Base-by-base conservation (phyloP, 2,797 vertebrate species). In the Poeciliopsis paucimaculata region DNA sequence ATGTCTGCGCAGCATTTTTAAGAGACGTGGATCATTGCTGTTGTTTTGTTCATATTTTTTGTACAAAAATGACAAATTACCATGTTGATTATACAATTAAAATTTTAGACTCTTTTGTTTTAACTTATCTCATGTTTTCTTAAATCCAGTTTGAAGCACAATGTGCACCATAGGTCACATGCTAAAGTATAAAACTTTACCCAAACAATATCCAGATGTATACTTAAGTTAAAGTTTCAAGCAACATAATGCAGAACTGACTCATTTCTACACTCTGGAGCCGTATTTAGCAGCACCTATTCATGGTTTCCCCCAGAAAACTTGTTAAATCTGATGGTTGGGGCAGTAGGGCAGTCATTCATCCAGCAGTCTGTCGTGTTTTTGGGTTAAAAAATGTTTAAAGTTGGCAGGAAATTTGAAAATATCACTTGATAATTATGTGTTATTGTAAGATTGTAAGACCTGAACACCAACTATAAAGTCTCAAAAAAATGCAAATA, bases 1-100 rank as follows among this genome's bases (percentile, higher is more conserved):
- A 77, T 23, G 13, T 47, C 57, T 11, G 26, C 13, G n/a, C 41
- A 51, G n/a, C 20, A 66, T 46, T 60, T 77, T 18, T 34, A 47
- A 82, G 60, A 45, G 23, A 10, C 51, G 45, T 62, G 49, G 71
- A 81, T 77, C 36, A 46, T 75, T 70, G 45, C 68, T 34, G 43
- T 34, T 53, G 55, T 20, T 43, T 15, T 26, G 46, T 51, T 45
- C 6, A 31, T 10, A 39, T 53, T 82, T 43, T 26, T 36, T 18
- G 0, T 36, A 13, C 8, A 51, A 75, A 51, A 9, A 18, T 6
- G 39, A 77, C 23, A 12, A 68, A 15, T 43, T 43, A 15, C n/a
- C 12, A 43, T 2, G 39, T 11, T 26, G 66, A 43, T n/a, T 68
- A 7, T 15, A 71, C 11, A 13, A 15, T n/a, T 66, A 31, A 8